A percentile compares a stretch with the other conserved stretches of the same genome.
phyloP scores from a whole-genome alignment of 2,113 vertebrate species.

The Mirza zaza region DNA sequence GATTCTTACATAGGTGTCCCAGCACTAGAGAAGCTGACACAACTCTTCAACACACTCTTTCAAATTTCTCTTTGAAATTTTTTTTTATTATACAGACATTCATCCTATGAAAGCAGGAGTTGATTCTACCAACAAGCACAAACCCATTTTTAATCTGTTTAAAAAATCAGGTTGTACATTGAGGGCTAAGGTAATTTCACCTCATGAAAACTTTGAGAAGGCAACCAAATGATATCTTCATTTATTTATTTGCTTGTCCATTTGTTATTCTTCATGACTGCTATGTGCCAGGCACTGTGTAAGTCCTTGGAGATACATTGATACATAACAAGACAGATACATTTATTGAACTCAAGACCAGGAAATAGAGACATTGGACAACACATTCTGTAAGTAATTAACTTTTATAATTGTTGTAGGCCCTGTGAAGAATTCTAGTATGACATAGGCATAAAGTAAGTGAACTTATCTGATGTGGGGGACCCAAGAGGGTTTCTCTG shows the following conservation, averaged over 20 bases:
- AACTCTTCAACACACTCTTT: not conserved
- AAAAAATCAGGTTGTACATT: not conserved
- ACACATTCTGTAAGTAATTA: not conserved
- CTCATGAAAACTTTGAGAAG: not conserved
- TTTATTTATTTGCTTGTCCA: not conserved
- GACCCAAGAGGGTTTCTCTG: not conserved
- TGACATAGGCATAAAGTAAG: not conserved
- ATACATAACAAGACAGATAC: not conserved
- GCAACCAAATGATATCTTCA: not conserved
- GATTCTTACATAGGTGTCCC: not conserved
- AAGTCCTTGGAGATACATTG: not conserved
- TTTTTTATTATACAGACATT: not conserved
- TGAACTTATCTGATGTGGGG: not conserved
- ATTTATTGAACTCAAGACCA: not conserved
- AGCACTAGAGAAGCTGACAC: not conserved
- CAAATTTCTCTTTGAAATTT: not conserved
- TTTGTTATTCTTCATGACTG: not conserved
- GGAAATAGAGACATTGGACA: not conserved
- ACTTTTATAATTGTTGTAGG: not conserved
- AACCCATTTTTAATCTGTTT: not conserved
- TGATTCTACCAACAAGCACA: not conserved
- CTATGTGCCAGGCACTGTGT: not conserved
- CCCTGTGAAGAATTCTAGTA: not conserved
- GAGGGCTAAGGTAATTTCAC: not conserved
- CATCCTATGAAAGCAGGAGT: not conserved